These are phyloP conservation scores for Luscinia luscinia DNA, from an alignment of 2,797 vertebrate species.

Conservation along the genomic window DNA sequence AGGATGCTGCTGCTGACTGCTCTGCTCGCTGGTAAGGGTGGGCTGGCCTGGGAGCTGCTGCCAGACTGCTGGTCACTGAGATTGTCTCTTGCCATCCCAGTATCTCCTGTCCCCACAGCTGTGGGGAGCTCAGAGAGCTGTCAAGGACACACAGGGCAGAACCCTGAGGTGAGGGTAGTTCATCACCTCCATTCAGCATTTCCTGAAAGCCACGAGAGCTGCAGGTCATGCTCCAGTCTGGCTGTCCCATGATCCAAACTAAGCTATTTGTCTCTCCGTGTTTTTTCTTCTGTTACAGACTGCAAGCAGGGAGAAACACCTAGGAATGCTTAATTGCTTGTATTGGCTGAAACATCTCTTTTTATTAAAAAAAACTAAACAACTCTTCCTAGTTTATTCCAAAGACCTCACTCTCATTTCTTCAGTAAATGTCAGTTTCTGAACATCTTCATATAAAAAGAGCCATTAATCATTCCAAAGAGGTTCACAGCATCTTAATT, in stretches of 20 bases:
- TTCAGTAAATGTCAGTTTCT: neutral
- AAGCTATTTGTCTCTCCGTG: neutral
- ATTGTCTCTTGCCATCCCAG: neutral
- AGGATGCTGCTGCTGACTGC: neutral
- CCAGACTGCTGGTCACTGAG: neutral
- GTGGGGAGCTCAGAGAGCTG: neutral
- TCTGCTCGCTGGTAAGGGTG: rapidly evolving
- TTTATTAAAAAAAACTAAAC: neutral
- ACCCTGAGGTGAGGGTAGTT: neutral
- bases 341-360: neutral
- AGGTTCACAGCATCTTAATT: neutral
- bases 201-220: neutral
- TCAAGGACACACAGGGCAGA: neutral
- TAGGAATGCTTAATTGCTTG: neutral
- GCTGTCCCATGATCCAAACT: neutral
- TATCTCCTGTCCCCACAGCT: neutral
- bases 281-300: neutral
- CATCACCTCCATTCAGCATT: rapidly evolving
- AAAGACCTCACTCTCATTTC: neutral
- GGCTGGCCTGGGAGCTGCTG: neutral
- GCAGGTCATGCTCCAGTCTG: neutral
- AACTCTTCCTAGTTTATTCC: neutral
- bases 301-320: neutral
- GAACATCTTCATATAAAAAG: slow-evolving; percentile 3
- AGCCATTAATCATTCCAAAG: neutral